phyloP scores from a whole-genome alignment of 2,113 vertebrate species.

The Mellivora capensis region DNA sequence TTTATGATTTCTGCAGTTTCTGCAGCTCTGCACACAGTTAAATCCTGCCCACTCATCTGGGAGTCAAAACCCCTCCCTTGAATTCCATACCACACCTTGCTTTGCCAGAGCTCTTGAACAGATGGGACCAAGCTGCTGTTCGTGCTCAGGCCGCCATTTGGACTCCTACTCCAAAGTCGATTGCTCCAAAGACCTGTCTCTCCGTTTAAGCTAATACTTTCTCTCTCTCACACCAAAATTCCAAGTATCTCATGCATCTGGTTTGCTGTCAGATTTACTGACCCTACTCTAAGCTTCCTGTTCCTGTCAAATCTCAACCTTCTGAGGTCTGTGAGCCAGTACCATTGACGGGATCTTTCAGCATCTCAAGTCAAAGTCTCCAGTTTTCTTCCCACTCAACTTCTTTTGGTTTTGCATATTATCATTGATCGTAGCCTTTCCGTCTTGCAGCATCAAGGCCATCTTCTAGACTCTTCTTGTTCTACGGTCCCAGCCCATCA shows the following conservation, averaged over 20 bases:
- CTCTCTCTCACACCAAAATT: not conserved
- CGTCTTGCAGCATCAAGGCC: not conserved
- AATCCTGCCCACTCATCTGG: too few species aligned
- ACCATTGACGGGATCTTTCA: not conserved
- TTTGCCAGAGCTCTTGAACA: not conserved
- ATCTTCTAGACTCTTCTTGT: too few species aligned
- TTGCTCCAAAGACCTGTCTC: not conserved
- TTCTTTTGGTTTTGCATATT: not conserved
- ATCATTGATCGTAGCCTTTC: not conserved
- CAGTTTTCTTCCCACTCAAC: too few species aligned
- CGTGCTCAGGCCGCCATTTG: fast-evolving
- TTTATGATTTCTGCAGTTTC: not conserved
- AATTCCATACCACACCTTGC: not conserved
- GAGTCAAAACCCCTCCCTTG: not conserved
- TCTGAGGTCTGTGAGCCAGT: fast-evolving
- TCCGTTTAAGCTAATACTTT: too few species aligned
- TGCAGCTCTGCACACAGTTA: not conserved
- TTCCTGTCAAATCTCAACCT: fast-evolving
- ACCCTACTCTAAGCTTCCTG: not conserved
- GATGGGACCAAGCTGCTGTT: not conserved
- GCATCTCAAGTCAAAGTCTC: not conserved
- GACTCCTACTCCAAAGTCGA: fast-evolving
- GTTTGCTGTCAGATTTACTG: not conserved
- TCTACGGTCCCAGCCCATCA: not conserved
- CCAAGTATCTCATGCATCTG: not conserved